Conservation (phyloP, 1,140 invertebrate species). For the Gryllus bimaculatus region DNA sequence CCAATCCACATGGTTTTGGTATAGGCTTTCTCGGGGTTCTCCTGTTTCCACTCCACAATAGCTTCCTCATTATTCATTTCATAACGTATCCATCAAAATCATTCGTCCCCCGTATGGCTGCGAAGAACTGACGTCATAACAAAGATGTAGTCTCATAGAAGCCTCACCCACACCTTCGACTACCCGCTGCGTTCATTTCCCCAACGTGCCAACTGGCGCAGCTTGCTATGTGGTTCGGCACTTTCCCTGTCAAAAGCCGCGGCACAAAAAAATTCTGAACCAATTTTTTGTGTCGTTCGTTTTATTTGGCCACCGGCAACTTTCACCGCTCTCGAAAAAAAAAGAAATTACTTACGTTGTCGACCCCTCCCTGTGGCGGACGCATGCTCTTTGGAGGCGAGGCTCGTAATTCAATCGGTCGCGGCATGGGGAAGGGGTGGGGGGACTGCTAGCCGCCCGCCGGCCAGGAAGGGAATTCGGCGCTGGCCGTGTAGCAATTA, state of each 20-base stretch:
- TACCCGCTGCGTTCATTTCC: neutral
- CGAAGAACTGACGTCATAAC: no score
- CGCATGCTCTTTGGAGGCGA: neutral
- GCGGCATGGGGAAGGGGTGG: neutral
- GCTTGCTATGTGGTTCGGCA: neutral
- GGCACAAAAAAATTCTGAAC: neutral
- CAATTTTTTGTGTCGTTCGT: neutral
- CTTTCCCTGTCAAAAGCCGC: neutral
- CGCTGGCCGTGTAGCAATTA: neutral
- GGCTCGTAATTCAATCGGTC: neutral
- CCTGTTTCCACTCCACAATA: no score
- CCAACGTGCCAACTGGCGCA: neutral
- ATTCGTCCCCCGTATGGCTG: no score
- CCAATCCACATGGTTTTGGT: no score
- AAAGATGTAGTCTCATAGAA: neutral
- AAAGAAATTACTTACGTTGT: neutral
- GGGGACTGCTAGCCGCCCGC: neutral
- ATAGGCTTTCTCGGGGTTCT: no score
- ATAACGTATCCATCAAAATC: no score
- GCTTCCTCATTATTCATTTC: no score
- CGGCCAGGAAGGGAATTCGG: neutral
- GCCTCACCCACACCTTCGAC: neutral
- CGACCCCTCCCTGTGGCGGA: neutral
- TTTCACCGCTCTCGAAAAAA: neutral
- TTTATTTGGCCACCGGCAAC: neutral